A percentile compares a stretch with the other conserved stretches of the same genome.
These are phyloP conservation scores for Chromis chromis DNA, from an alignment of 2,797 vertebrate species.

Conservation along the genomic window DNA sequence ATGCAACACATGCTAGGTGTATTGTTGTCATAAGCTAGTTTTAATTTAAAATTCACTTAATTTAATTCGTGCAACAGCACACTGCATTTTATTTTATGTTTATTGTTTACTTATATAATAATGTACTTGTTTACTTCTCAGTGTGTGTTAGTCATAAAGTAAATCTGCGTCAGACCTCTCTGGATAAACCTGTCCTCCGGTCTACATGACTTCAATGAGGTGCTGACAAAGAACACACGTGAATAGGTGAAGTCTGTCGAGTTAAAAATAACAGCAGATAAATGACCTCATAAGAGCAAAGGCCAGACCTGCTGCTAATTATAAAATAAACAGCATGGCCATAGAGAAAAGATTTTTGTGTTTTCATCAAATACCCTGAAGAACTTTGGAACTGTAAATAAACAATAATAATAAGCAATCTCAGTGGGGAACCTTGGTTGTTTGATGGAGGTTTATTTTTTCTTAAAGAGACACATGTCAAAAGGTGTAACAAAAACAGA, in stretches of 20 bases:
- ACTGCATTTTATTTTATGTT: neutral
- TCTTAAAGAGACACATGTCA: neutral
- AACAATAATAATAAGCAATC: neutral
- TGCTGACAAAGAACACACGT: slow-evolving; percentile 35
- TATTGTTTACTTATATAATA: neutral
- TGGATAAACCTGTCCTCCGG: slow-evolving; percentile 54
- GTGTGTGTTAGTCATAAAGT: slow-evolving; percentile 12
- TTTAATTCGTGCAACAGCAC: no score
- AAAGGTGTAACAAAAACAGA: neutral
- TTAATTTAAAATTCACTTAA: no score
- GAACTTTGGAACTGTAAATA: neutral
- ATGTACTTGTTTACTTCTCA: neutral
- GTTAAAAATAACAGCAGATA: slow-evolving; percentile 70
- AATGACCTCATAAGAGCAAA: slow-evolving; percentile 51
- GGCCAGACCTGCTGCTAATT: slow-evolving; percentile 11
- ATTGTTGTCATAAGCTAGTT: no score
- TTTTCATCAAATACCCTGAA: neutral
- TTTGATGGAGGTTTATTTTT: neutral
- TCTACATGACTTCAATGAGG: slow-evolving; percentile 15
- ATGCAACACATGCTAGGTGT: no score
- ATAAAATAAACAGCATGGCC: neutral
- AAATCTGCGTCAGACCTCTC: slow-evolving; percentile 42
- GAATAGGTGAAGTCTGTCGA: slow-evolving; percentile 22
- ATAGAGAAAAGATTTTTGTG: neutral
- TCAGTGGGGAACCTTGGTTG: neutral